Evolutionary conservation across 2,888 invertebrate species (phyloP), one percentile per base, ranked within the genome.

Genomic region (Napeogenes inachia): DNA sequence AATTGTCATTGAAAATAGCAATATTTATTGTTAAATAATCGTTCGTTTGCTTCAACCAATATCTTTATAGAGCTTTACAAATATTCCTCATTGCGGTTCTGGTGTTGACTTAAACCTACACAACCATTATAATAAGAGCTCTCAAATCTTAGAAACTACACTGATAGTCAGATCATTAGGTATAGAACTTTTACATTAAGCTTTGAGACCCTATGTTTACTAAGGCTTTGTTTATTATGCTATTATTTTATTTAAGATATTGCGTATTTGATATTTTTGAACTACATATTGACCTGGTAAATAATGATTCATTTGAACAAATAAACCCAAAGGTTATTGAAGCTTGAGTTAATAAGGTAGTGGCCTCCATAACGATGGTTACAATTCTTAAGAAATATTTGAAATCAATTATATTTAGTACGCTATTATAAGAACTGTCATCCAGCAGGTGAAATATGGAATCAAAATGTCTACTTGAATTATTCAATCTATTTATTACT

Each of bases 151-250:
- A 56, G 38, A 56, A 50, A 56, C 46, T 50, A 33, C 8, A 45
- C 6, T 32, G 56, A 38, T 30, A 47, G 57, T 65, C 35, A 69
- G 78, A 33, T 77, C 79, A 67, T 8, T 1, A 10, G 60, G 72
- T 12, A 69, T 78, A 78, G 79, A 61, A 71, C 73, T 69, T 77
- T 75, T 76, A 82, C 77, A 82, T 75, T 84, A 75, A 79, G 77
- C 78, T 80, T 84, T 75, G 79, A 78, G 79, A 84, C 82, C 80
- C 67, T 60, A 12, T 10, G 42, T 42, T 73, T 69, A 73, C 75
- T 73, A 73, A 76, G 75, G 68, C 75, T 78, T 80, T 84, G 79
- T 84, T 84, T 84, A 79, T 80, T 79, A 79, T 73, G 76, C 79
- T 74, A 81, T 82, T 82, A 57, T 62, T 57, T 57, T 57, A 50